These are phyloP conservation scores for Trachelus stipa DNA, from an alignment of 2,888 invertebrate species.

Conservation along the genomic window DNA sequence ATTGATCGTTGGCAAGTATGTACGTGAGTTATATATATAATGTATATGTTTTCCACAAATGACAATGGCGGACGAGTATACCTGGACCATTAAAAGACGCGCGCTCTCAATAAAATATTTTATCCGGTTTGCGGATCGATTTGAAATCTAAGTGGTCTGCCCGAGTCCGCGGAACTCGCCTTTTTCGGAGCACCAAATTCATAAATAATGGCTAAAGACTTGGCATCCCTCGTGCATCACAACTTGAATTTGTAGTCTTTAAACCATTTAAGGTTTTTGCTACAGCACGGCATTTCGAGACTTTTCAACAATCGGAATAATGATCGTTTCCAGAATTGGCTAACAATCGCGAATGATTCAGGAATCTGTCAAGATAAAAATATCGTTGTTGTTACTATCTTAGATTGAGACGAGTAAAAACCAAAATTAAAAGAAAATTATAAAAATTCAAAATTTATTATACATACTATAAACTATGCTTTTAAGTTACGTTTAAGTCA, in stretches of 20 bases:
- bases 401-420: too few species aligned
- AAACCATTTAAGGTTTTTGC: conserved; percentile 62
- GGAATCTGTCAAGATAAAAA: conserved; percentile 7
- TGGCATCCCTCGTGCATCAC: conserved; percentile 44
- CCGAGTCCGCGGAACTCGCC: conserved; percentile 30
- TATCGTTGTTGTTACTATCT: too few species aligned
- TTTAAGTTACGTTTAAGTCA: too few species aligned
- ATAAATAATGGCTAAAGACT: conserved; percentile 62
- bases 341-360: conserved; percentile 31
- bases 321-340: conserved; percentile 32
- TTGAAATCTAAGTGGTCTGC: conserved; percentile 41
- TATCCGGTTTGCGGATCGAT: conserved; percentile 54
- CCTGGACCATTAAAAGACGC: conserved; percentile 27
- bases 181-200: conserved; percentile 59
- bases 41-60: conserved; percentile 2
- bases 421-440: too few species aligned
- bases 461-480: too few species aligned
- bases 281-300: conserved; percentile 23
- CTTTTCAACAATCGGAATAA: conserved; percentile 27
- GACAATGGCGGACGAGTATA: not conserved
- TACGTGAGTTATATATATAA: not conserved
- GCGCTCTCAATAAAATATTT: conserved; percentile 56
- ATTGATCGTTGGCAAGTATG: not conserved
- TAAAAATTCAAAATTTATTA: too few species aligned
- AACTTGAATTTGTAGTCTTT: conserved; percentile 61